Conservation (phyloP, 92 coral and sea anemone species). For the Micromussa lordhowensis region DNA sequence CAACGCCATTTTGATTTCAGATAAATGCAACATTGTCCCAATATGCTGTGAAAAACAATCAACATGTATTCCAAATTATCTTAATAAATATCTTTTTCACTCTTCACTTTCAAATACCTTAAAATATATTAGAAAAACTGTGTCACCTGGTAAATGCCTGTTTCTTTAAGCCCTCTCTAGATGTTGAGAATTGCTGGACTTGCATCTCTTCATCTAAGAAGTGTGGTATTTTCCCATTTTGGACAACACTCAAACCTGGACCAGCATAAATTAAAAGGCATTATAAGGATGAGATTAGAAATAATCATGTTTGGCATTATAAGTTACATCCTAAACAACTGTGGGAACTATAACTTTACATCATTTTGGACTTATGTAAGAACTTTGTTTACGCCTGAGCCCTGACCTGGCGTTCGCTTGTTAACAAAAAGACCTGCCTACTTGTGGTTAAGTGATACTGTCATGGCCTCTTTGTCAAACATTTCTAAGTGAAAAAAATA, state of each 20-base stretch:
- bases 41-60: neutral
- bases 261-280: neutral
- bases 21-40: neutral
- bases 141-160: slow-evolving; percentile 27
- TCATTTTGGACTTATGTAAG: neutral
- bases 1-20: neutral
- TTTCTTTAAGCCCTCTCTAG: slow-evolving; percentile 24
- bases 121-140: neutral
- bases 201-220: slow-evolving; percentile 28
- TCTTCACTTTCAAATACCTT: too few relatives aligned
- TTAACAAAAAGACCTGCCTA: neutral
- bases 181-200: slow-evolving; percentile 21
- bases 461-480: neutral
- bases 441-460: neutral
- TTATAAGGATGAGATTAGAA: neutral
- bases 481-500: neutral
- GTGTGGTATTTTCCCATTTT: slow-evolving; percentile 28
- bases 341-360: neutral
- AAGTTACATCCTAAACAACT: neutral
- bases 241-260: slow-evolving; percentile 6
- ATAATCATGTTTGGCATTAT: neutral
- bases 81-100: too few relatives aligned
- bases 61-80: neutral
- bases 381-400: neutral
- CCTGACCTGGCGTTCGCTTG: neutral